phyloP scores from a whole-genome alignment of 2,113 vertebrate species.

The Anser cygnoides region DNA sequence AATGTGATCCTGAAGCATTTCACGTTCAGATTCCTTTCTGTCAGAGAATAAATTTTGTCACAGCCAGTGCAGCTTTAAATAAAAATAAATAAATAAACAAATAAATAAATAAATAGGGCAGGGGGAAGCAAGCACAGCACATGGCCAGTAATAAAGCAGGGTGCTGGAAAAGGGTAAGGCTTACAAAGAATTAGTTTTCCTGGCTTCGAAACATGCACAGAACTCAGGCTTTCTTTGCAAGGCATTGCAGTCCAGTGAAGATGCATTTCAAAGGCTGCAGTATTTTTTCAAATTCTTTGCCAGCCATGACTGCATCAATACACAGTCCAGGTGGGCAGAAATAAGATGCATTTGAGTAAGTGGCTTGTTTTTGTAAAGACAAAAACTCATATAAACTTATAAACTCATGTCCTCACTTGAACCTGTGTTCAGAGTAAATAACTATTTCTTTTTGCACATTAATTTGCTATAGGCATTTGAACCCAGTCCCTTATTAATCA shows the following conservation, averaged over 20 bases:
- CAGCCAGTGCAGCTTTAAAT: neutral
- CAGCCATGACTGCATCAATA: neutral
- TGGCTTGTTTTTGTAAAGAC: neutral
- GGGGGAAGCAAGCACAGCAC: neutral
- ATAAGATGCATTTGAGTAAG: neutral
- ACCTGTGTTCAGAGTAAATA: neutral
- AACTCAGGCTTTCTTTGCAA: neutral
- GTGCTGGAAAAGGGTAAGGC: neutral
- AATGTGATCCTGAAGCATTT: neutral
- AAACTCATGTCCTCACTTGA: neutral
- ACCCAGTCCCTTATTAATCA: neutral
- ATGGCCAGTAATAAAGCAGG: neutral
- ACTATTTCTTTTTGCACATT: neutral
- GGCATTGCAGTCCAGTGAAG: neutral
- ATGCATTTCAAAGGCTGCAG: neutral
- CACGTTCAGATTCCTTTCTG: neutral
- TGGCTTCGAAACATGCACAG: neutral
- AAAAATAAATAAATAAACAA: neutral
- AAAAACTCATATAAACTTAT: neutral
- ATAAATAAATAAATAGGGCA: neutral
- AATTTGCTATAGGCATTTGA: slow-evolving; percentile 10
- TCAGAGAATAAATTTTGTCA: neutral
- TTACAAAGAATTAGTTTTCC: neutral
- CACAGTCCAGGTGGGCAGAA: neutral
- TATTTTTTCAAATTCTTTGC: neutral